Base-by-base conservation (phyloP, 2,797 vertebrate genomes). In the Gila robusta region DNA sequence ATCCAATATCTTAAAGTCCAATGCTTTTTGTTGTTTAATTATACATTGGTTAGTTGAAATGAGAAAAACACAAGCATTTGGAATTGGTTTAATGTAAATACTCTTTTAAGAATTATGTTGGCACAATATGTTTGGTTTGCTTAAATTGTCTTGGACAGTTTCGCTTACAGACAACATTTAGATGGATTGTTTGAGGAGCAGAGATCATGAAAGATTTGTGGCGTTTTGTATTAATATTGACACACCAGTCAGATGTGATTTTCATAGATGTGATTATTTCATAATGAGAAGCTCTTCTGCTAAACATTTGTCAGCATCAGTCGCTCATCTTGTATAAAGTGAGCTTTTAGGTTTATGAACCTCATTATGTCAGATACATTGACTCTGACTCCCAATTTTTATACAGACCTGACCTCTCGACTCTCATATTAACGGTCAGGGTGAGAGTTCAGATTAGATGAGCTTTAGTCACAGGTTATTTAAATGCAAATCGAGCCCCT, bases 401-500 rank as follows among this genome's bases (percentile, higher is more conserved):
- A 52, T 26, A 28, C 78, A 32, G 67, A 21, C 47, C 35, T 23
- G 73, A 72, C 73, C 83, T 66, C 67, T 73, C 39, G 73, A 66
- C 72, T 81, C 79, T 12, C 41, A 12, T 32, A 81, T 74, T n/a
- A 37, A 73, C 17, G 70, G 78, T 49, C 32, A 28, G 69, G 67
- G 41, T 17, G 5, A 74, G 56, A 74, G 70, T 74, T 86, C 70
- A 81, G 32, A 23, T 66, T 21, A 17, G 78, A 81, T 81, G 84
- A 72, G 41, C 78, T 86, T 66, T 44, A 79, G 81, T 71, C 81
- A 72, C 56, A 73, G 76, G 74, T 66, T 59, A 80, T 86, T 86
- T 82, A 79, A 79, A 79, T 86, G 87, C 84, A 86, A 83, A 83
- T 86, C 8, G 16, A 83, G 37, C 67, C 56, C 26, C 81, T 85